A percentile compares a stretch with the other conserved stretches of the same genome.
phyloP scores from a whole-genome alignment of 2,113 vertebrate species.

The Gorsachius goisagi region DNA sequence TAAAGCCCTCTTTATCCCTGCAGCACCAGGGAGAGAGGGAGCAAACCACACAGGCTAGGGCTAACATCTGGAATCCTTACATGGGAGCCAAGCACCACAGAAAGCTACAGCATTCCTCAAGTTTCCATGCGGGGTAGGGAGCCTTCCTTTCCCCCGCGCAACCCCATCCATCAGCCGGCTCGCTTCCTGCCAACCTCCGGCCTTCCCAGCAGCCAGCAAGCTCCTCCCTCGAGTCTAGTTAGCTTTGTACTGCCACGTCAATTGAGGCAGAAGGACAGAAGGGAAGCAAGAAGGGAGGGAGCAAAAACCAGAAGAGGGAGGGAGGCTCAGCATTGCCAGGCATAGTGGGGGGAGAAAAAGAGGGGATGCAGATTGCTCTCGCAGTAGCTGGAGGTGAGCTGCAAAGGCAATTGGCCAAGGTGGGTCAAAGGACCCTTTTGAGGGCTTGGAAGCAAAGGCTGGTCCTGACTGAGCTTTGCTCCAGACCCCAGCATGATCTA shows the following conservation, averaged over 20 bases:
- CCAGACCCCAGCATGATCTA: background rate
- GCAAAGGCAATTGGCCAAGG: constrained; percentile 57
- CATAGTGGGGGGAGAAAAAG: constrained; percentile 16
- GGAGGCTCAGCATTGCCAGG: constrained; percentile 59
- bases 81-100: constrained; percentile 78
- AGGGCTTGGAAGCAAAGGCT: background rate
- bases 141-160: constrained; percentile 75
- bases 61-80: constrained; percentile 95
- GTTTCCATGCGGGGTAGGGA: constrained; percentile 81
- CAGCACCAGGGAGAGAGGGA: constrained; percentile 75
- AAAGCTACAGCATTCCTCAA: constrained; percentile 86
- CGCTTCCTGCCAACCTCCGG: constrained; percentile 89
- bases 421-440: constrained; percentile 35
- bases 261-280: constrained; percentile 78
- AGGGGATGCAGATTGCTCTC: constrained; percentile 25
- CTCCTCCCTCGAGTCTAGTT: constrained; percentile 82
- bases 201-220: constrained; percentile 83
- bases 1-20: constrained; percentile 80
- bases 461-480: background rate
- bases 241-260: constrained; percentile 92
- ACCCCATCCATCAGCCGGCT: constrained; percentile 76
- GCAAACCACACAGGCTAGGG: constrained; percentile 59
- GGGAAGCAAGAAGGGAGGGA: constrained; percentile 66
- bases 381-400: constrained; percentile 45
- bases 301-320: constrained; percentile 60